Evolutionary conservation across 2,113 vertebrate species (phyloP), one percentile per base, ranked within the genome.

Genomic region (Diglossa brunneiventris): DNA sequence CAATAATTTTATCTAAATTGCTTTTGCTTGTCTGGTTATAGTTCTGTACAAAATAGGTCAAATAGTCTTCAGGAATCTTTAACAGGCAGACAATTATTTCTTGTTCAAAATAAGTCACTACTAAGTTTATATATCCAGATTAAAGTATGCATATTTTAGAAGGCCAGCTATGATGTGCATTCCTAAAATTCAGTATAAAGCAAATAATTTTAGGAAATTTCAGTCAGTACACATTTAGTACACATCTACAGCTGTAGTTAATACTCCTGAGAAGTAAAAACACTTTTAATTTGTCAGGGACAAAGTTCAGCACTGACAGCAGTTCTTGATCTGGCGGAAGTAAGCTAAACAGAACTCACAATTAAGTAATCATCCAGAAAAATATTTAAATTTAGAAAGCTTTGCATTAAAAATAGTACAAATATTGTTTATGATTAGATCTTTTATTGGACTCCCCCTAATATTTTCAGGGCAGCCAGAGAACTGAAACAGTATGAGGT

Each of bases 1-100:
- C 92, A 96, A 67, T 95, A 87, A 35, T 94, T 96, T 94, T 91
- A 95, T 96, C 92, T 96, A 96, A 96, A 96, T 95, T 97, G 66
- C 77, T 94, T 93, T 95, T 93, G 42, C 91, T 96, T 95, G 92
- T 96, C 95, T 95, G 64, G 78, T 88, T 79, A 70, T 67, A 64
- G 4, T 92, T 94, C 52, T 94, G 31, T 79, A 56, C 28, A 85
- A 84, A 96, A 84, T 24, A 94, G 53, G 67, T 44, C 44, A 90
- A 93, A 74, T 59, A 52, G 6, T 89, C n/a, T 73, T 85, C 44
- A 70, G 55, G 47, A 93, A 84, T 95, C 69, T 94, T 27, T 80
- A 90, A 53, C 9, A 78, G 72, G 16, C 42, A 86, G 42, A 37
- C 17, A 66, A 66, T 42, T 46, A 87, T 84, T 83, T 83, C 21